Evolutionary conservation across 2,113 vertebrate genomes (phyloP), one percentile per base, ranked within the genome.

Genomic region (Gobiocypris rarus): DNA sequence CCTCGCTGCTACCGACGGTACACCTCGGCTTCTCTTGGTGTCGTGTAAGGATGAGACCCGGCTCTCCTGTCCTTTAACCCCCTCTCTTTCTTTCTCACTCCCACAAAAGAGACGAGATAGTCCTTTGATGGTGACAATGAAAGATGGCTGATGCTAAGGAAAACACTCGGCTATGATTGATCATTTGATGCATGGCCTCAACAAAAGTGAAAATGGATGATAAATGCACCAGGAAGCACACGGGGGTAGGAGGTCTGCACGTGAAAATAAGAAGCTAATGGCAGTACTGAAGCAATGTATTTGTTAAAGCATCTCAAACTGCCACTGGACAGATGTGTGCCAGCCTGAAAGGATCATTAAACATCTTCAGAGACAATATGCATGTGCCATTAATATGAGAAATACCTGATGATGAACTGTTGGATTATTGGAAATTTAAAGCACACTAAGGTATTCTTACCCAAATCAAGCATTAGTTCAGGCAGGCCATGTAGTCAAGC

Each of bases 51-150:
- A 81, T 70, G 69, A 86, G 71, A 61, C 22, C 50, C 26, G 11
- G 9, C n/a, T 10, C 71, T 71, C 65, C 65, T 71, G 74, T 73
- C 78, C 45, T 71, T 85, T 87, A 85, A 74, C 75, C 71, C 76
- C 74, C 59, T 82, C 84, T 77, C 43, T 76, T 75, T 82, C 87
- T 59, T 74, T 56, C 63, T 84, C 85, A 81, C 86, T 82, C 82
- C 80, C 81, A 82, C 31, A 79, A 83, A 83, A 73, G 38, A 86
- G 89, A 89, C 84, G 74, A 88, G 89, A 89, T 31, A 70, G 48
- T 73, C 83, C 88, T 91, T 91, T 91, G 90, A 91, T 90, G 89
- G 84, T 90, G 89, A 90, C 89, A 90, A 86, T 89, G 90, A 91
- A 91, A 91, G 85, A 91, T 91, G 88, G 88, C 73, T 11, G 48